Evolutionary conservation across 2,113 vertebrate species (phyloP).

Genomic region (Festucalex cinctus): DNA sequence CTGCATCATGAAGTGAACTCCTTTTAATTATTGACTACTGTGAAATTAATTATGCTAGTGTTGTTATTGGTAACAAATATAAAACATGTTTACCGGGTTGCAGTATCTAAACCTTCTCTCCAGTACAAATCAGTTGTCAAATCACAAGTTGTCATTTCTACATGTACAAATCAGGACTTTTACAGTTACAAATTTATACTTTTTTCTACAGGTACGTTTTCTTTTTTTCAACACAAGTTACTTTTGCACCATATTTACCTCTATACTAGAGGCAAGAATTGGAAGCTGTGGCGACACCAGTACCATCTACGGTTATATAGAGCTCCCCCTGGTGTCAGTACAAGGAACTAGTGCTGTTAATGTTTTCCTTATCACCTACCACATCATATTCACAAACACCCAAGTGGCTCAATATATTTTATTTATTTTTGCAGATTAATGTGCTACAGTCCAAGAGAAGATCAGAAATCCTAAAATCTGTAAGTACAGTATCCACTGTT

Average conservation of each 20-base stretch:
- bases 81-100: not conserved
- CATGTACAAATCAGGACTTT: too few species aligned
- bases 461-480: constrained; percentile 98
- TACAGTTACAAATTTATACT: too few species aligned
- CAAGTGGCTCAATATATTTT: not conserved
- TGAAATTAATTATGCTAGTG: not conserved
- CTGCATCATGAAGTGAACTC: not conserved
- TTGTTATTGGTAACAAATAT: not conserved
- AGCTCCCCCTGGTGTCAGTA: constrained; percentile 48
- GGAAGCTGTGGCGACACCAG: not conserved
- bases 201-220: too few species aligned
- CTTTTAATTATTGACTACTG: not conserved
- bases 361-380: not conserved
- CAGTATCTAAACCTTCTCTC: not conserved
- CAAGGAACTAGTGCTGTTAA: not conserved
- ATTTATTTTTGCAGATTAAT: constrained; percentile 79
- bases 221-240: too few species aligned
- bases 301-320: not conserved
- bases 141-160: too few species aligned
- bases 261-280: not conserved
- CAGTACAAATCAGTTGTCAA: too few species aligned
- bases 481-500: constrained; percentile 48
- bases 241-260: too few species aligned
- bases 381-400: not conserved
- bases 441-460: constrained; percentile 96